Evolutionary conservation across 2,113 vertebrate genomes (phyloP), one percentile per base, ranked within the genome.

Genomic region (Nicator chloris): DNA sequence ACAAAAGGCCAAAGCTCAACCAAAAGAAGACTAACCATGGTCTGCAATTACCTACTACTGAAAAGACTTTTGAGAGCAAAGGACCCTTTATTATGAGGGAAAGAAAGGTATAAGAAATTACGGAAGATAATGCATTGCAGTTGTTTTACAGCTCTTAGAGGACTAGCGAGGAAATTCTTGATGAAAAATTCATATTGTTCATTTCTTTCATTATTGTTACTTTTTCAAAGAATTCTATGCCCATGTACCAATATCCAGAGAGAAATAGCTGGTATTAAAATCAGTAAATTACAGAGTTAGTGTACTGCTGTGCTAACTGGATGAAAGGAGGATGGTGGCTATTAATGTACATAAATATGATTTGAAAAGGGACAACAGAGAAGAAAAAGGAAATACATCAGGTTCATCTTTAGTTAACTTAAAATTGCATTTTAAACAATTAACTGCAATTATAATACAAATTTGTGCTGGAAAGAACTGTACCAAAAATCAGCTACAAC

Each of bases 181-280:
- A 71, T 59, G 45, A 57, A 84, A 75, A 92, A 84, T 44, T 57
- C 16, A 49, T 83, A 80, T 45, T 72, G 50, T 65, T 95, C 3
- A 73, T 40, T 71, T 77, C 27, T 40, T 72, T 30, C 71, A 57
- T 30, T 72, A 77, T 18, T 86, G 75, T n/a, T 92, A 44, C 71
- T 94, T 95, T 92, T 85, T 37, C 69, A 85, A 65, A 87, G 59
- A 71, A 63, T 87, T 84, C 78, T 75, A 9, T 89, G 69, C 60
- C 42, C 47, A 22, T 42, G 53, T 49, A 91, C 68, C 50, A 79
- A 71, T 47, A 89, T 61, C 73, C 66, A 79, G 57, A 33, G 24
- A 85, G 82, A 92, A 95, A 89, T 28, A 79, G 57, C 61, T 94
- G 73, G 64, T 70, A 81, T 92, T 81, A 86, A 88, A 90, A 77